phyloP scores from a whole-genome alignment of 2,113 vertebrate species.

The Phainopepla nitens region DNA sequence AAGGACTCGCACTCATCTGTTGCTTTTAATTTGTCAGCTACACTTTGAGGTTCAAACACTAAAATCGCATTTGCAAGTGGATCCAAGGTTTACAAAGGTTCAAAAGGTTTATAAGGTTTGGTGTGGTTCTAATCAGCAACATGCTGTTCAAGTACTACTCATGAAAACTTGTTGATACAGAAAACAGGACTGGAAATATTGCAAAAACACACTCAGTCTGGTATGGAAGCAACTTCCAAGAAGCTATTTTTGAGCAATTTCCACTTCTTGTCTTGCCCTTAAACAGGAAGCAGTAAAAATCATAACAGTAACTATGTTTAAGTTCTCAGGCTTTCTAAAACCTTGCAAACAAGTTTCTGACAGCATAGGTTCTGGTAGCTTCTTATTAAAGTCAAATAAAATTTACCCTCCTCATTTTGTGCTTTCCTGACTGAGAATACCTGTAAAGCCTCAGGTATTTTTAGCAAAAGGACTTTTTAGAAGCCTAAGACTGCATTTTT shows the following conservation, averaged over 20 bases:
- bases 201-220: slow-evolving; percentile 19
- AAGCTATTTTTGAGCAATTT: slow-evolving; percentile 64
- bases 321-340: slow-evolving; percentile 11
- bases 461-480: background rate
- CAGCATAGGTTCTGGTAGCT: background rate
- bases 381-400: background rate
- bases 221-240: slow-evolving; percentile 50
- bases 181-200: slow-evolving; percentile 27
- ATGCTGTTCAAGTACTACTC: background rate
- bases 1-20: background rate
- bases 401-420: background rate
- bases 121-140: background rate
- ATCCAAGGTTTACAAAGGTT: background rate
- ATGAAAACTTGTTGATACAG: background rate
- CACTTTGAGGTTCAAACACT: background rate
- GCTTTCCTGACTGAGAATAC: background rate
- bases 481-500: background rate
- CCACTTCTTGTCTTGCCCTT: slow-evolving; percentile 50
- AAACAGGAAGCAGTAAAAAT: slow-evolving; percentile 55
- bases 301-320: slow-evolving; percentile 22
- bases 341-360: background rate
- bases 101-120: too few relatives aligned
- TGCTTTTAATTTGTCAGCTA: background rate
- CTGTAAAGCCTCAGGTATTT: background rate
- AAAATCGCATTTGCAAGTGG: background rate